These are phyloP conservation scores for Macrosteles quadrilineatus DNA, from an alignment of 1,140 invertebrate genomes.

Conservation along the genomic window DNA sequence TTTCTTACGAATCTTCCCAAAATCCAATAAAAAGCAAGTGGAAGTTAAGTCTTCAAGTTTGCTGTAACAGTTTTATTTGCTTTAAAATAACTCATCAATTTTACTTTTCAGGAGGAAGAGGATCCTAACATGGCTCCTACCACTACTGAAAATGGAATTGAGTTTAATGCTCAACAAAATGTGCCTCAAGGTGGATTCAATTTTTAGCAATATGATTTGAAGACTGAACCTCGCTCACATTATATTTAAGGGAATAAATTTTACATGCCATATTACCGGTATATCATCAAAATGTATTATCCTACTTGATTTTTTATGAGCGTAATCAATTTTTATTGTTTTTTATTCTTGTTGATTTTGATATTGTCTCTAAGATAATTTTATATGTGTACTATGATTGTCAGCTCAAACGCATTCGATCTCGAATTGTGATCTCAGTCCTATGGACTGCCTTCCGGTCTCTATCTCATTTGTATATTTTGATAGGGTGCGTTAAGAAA, in stretches of 20 bases:
- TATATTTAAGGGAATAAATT: neutral
- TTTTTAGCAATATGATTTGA: constrained; percentile 27
- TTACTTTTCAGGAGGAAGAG: constrained; percentile 7
- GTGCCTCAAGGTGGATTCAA: constrained; percentile 32
- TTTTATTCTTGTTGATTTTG: neutral
- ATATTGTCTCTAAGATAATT: constrained; percentile 22
- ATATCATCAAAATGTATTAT: too few relatives aligned
- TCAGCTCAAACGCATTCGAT: neutral
- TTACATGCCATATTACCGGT: neutral
- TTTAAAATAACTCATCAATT: too few relatives aligned
- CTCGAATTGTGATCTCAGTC: neutral
- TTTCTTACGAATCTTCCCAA: too few relatives aligned
- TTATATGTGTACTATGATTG: neutral
- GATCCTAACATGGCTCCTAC: constrained; percentile 10
- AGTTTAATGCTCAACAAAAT: constrained; percentile 26
- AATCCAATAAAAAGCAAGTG: too few relatives aligned
- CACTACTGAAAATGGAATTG: constrained; percentile 12
- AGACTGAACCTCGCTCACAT: neutral
- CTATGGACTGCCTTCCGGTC: neutral
- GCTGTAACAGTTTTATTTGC: too few relatives aligned
- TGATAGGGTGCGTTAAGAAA: neutral
- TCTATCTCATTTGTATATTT: constrained; percentile 19
- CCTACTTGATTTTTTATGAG: too few relatives aligned
- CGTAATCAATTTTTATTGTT: neutral
- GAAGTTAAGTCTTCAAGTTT: too few relatives aligned